Conservation (phyloP, 2,113 vertebrate species). For the Callorhinus ursinus region DNA sequence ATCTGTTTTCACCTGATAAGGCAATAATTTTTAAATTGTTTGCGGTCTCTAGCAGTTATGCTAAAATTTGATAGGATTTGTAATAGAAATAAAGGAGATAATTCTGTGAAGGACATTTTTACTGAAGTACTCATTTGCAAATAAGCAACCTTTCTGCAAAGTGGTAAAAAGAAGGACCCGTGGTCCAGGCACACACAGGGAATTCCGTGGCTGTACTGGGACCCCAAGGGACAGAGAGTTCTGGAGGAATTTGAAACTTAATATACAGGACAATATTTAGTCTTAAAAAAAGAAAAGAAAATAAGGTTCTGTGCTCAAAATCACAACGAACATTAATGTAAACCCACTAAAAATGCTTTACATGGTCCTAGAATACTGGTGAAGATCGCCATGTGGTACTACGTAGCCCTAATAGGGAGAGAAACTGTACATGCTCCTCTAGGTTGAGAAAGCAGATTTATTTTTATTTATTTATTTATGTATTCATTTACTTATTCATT, state of each 20-base stretch:
- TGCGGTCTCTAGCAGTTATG: neutral
- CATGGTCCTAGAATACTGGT: neutral
- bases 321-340: neutral
- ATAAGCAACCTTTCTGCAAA: neutral
- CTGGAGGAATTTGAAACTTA: neutral
- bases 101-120: neutral
- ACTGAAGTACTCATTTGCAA: neutral
- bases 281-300: neutral
- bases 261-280: neutral
- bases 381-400: neutral
- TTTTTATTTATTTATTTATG: no score
- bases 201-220: neutral
- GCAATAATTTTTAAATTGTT: neutral
- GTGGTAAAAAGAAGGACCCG: neutral
- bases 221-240: neutral
- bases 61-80: neutral
- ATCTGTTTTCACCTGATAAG: neutral
- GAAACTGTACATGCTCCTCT: neutral
- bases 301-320: neutral
- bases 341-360: neutral
- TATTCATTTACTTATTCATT: no score
- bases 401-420: neutral
- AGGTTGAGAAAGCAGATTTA: neutral
- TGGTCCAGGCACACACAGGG: neutral
- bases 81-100: neutral